phyloP scores from a whole-genome alignment of 2,888 invertebrate genomes.

The Oscheius sp. region DNA sequence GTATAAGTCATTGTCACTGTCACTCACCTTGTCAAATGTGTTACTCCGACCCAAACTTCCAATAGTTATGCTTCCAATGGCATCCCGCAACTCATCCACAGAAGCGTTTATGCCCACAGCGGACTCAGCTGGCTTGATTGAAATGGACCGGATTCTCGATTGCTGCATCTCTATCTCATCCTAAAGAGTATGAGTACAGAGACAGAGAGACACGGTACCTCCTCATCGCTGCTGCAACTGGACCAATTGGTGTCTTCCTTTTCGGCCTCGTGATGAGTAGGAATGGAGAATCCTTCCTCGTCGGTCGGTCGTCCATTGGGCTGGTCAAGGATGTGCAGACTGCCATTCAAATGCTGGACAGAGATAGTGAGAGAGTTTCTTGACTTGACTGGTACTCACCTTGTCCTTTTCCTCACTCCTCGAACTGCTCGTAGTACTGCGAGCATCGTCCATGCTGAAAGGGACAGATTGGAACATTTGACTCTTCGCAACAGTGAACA shows the following conservation, averaged over 20 bases:
- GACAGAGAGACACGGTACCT: constrained; percentile 22
- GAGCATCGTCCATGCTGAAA: constrained; percentile 63
- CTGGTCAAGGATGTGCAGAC: constrained; percentile 44
- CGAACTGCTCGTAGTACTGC: constrained; percentile 66
- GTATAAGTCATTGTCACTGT: neutral
- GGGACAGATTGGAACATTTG: neutral
- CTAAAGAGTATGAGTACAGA: constrained; percentile 28
- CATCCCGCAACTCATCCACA: constrained; percentile 68
- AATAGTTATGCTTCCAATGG: constrained; percentile 65
- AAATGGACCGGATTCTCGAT: constrained; percentile 55
- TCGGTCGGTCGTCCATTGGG: constrained; percentile 49
- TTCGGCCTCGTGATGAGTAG: constrained; percentile 21
- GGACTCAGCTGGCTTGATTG: constrained; percentile 53
- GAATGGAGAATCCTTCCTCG: constrained; percentile 53
- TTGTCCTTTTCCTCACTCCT: constrained; percentile 63
- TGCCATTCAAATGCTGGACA: constrained; percentile 19
- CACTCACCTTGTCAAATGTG: constrained; percentile 64
- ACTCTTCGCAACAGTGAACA: neutral
- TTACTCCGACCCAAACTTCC: constrained; percentile 58
- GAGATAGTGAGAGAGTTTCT: neutral
- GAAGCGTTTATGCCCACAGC: constrained; percentile 48
- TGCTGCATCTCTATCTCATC: constrained; percentile 59
- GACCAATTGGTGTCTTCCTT: constrained; percentile 57
- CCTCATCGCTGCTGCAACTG: constrained; percentile 58
- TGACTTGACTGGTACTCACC: neutral